Base-by-base conservation (phyloP, 2,113 vertebrate genomes). In the Neomonachus schauinslandi region DNA sequence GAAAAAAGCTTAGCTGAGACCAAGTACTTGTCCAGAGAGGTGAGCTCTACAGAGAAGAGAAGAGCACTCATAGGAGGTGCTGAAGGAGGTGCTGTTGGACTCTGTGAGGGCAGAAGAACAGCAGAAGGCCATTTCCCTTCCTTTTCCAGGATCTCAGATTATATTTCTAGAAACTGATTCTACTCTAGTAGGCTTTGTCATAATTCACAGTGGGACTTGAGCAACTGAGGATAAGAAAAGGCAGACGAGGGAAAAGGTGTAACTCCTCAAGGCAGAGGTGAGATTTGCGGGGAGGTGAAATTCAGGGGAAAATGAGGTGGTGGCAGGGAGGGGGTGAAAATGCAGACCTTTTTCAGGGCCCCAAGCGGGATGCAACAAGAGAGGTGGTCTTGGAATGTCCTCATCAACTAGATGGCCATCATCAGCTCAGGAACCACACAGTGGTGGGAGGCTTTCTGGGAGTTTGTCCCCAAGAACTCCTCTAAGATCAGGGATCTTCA, bases 81-180 rank as follows among this genome's bases (percentile, higher is more conserved):
- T 10, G 61, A 13, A 95, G 49, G 42, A 82, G 18, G 84, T 11
- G 42, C 1, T 22, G 39, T 33, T 18, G 10, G 49, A 8, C 15
- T 19, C 42, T 33, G 19, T 19, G 39, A 13, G 26, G 42, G 51
- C 84, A 55, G 80, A 12, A 36, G 21, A 39, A 79, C 2, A 14
- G 51, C 5, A 67, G 36, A 76, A 39, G 22, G 10, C 1, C 21
- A 28, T 46, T 42, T 80, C 33, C 46, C 5, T 93, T 83, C 39
- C 61, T 63, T 95, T 90, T 67, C 14, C 1, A 51, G 55, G 21
- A 88, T 53, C 61, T 92, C 55, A 65, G 39, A 61, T 57, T 95
- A 85, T 84, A 86, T 86, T 95, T 87, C 42, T 57, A 65, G 88
- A 96, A 84, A 59, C n/a, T 21, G 46, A 82, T 22, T 95, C 13